Conservation (phyloP, 2,113 vertebrate species). For the Tetraodon nigroviridis region DNA sequence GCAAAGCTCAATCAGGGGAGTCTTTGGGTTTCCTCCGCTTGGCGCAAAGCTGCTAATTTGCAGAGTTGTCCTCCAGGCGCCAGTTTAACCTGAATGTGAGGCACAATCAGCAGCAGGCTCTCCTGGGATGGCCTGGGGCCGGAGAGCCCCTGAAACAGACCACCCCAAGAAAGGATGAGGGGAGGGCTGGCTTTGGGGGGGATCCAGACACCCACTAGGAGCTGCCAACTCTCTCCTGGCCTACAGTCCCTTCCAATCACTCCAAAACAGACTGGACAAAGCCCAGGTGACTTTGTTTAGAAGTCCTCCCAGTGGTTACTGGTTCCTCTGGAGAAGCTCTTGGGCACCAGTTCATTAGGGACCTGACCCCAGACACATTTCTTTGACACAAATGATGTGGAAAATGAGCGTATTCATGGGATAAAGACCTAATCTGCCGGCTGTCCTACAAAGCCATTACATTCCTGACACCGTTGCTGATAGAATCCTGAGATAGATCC, state of each 20-base stretch:
- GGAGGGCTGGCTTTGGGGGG: constrained; percentile 32
- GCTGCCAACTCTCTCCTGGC: constrained; percentile 56
- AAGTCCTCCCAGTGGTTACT: constrained; percentile 16
- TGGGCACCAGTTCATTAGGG: constrained; percentile 22
- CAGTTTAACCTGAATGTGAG: constrained; percentile 34
- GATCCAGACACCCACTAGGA: constrained; percentile 39
- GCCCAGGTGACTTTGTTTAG: constrained; percentile 48
- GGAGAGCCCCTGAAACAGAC: constrained; percentile 36
- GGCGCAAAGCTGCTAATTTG: constrained; percentile 50
- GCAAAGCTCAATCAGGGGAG: constrained; percentile 59
- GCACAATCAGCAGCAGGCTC: constrained; percentile 56
- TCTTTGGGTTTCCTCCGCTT: constrained; percentile 52
- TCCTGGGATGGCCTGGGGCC: constrained; percentile 45
- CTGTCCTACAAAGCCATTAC: too few species aligned
- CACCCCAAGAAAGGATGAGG: constrained; percentile 44
- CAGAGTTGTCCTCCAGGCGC: constrained; percentile 47
- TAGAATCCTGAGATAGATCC: not conserved
- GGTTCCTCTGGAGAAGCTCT: constrained; percentile 28
- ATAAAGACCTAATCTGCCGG: not conserved
- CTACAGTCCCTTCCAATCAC: constrained; percentile 60
- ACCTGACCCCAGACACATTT: constrained; percentile 24
- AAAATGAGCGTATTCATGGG: constrained; percentile 34
- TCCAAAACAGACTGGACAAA: constrained; percentile 43
- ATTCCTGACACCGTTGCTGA: too few species aligned
- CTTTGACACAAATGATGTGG: constrained; percentile 28